Percentiles rank a stretch among this genome's conserved stretches.
Evolutionary conservation across 2,797 vertebrate species (phyloP).

Genomic region (Urocyon cinereoargenteus): DNA sequence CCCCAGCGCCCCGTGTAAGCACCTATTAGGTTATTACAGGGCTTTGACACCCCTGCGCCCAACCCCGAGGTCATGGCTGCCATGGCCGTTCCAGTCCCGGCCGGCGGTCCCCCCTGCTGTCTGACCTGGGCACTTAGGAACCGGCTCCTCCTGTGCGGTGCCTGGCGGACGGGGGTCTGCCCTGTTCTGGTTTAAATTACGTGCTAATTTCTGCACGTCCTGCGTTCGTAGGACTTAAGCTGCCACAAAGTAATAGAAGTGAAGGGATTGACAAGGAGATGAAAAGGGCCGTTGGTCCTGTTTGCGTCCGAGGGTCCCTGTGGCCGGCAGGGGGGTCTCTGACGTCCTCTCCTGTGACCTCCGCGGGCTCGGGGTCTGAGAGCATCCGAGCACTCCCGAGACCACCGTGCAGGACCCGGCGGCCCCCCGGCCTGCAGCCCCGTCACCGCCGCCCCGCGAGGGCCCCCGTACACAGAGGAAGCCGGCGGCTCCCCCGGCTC

Average conservation of each 20-base stretch:
- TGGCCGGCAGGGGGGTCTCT: no score
- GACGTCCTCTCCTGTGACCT: neutral
- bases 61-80: neutral
- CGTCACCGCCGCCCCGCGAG: no score
- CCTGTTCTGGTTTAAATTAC: neutral
- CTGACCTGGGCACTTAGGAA: no score
- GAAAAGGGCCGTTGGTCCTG: accelerated
- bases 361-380: accelerated
- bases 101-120: no score
- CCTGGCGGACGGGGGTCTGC: neutral
- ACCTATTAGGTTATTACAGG: neutral
- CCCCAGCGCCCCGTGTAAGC: neutral
- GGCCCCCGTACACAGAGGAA: neutral
- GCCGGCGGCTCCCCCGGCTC: neutral
- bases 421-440: neutral
- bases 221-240: neutral
- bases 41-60: neutral
- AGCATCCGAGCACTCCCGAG: neutral
- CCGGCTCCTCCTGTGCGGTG: no score
- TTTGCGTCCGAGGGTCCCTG: accelerated
- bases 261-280: neutral
- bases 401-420: accelerated
- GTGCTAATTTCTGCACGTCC: neutral
- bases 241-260: neutral
- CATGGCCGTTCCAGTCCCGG: no score